Conservation (phyloP, 2,113 vertebrate species). For the Carassius auratus region DNA sequence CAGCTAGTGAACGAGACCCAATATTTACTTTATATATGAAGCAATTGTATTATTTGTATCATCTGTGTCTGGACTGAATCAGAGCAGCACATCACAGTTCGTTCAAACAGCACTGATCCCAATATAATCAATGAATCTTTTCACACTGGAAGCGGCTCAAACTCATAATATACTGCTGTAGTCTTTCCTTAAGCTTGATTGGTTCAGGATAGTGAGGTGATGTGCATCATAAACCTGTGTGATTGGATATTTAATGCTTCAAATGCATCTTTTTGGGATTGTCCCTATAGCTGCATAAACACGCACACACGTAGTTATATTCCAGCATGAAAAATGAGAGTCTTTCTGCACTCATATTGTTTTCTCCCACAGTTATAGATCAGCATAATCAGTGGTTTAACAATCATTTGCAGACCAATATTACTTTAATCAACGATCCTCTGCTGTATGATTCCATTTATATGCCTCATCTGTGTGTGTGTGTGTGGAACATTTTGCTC, state of each 20-base stretch:
- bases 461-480: too few relatives aligned
- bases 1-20: not conserved
- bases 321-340: not conserved
- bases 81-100: not conserved
- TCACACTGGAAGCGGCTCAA: not conserved
- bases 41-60: not conserved
- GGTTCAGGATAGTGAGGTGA: not conserved
- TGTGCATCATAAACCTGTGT: not conserved
- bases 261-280: not conserved
- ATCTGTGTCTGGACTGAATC: too few relatives aligned
- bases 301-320: not conserved
- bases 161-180: not conserved
- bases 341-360: constrained; percentile 19
- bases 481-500: not conserved
- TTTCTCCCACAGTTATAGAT: constrained; percentile 27
- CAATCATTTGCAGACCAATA: not conserved
- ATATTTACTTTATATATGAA: not conserved
- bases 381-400: constrained; percentile 33
- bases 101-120: not conserved
- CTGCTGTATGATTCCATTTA: not conserved
- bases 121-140: not conserved
- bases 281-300: not conserved
- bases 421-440: constrained; percentile 19
- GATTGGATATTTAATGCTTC: not conserved
- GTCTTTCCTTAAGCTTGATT: not conserved